Conservation (phyloP, 2,888 invertebrate genomes). For the Andrena haemorrhoa region DNA sequence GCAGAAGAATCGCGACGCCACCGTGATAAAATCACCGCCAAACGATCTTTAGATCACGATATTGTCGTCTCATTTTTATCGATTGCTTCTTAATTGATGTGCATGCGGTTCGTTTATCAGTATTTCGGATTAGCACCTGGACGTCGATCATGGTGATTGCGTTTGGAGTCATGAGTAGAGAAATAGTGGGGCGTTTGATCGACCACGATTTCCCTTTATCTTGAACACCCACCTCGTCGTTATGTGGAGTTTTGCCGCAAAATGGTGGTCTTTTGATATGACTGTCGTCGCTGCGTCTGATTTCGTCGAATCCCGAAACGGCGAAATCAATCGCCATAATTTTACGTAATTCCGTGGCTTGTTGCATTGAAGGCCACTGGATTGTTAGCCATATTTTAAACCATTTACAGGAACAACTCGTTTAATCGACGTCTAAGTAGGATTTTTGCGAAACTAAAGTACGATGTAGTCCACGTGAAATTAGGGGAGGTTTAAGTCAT, state of each 20-base stretch:
- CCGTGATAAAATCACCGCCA: neutral
- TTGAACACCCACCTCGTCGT: neutral
- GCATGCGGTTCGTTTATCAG: conserved; percentile 21
- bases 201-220: neutral
- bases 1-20: neutral
- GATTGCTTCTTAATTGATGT: conserved; percentile 4
- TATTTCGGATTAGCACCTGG: conserved; percentile 22
- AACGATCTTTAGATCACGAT: neutral
- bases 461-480: too few species aligned
- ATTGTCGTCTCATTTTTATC: neutral
- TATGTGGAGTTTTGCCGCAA: neutral
- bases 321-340: neutral
- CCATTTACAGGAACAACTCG: too few species aligned
- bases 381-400: too few species aligned
- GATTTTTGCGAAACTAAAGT: too few species aligned
- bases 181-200: neutral
- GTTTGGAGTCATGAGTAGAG: neutral
- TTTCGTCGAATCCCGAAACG: conserved; percentile 27
- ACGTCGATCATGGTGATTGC: neutral
- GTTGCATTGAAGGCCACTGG: neutral
- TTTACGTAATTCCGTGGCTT: conserved; percentile 8
- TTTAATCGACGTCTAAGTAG: too few species aligned
- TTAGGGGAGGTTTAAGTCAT: too few species aligned
- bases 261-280: neutral
- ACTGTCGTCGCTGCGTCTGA: neutral